Base-by-base conservation (phyloP, 2,888 invertebrate species). In the Drosophila mercatorum region DNA sequence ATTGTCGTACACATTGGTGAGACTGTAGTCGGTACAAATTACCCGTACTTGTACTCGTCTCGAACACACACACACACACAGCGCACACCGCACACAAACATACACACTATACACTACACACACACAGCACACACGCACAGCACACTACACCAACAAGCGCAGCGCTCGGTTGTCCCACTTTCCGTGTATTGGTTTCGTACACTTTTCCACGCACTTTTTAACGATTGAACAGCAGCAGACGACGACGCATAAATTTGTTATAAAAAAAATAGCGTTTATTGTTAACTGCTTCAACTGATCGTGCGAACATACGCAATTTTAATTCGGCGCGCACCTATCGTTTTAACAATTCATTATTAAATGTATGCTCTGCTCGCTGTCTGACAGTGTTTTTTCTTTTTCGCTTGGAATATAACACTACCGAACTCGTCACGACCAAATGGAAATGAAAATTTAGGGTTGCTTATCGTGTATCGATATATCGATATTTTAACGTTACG, bases 131-230 rank as follows among this genome's bases (percentile, higher is more conserved):
- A 75, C 76, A 17, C 17, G 17, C 17, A 17, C 59, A 66, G 53
- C 62, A 71, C 66, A 75, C 76, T 60, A 75, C 72, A 77, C 55
- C 47, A 49, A 75, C 68, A 78, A 72, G 74, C 87, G 68, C 70
- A 82, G 71, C 64, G 82, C 88, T 85, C 83, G 88, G 78, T 89
- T 84, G 84, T 89, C 84, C 84, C 84, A 84, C 84, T 84, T 84
- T 84, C 89, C 77, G 84, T 89, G 84, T 84, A 89, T 89, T 84
- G 89, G 89, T 89, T 87, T 82, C 84, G 87, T 83, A 89, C 84
- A 89, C 84, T 84, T 88, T 89, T 84, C 80, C 84, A 89, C 84
- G 87, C 84, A 84, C 84, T 81, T 89, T 88, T 84, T 80, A 79
- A 81, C 81, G 81, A 81, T 80, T 79, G 53, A 76, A 62, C 69